These are phyloP conservation scores for Ctenosaura bakeri DNA, from an alignment of 2,797 vertebrate genomes.

Conservation along the genomic window DNA sequence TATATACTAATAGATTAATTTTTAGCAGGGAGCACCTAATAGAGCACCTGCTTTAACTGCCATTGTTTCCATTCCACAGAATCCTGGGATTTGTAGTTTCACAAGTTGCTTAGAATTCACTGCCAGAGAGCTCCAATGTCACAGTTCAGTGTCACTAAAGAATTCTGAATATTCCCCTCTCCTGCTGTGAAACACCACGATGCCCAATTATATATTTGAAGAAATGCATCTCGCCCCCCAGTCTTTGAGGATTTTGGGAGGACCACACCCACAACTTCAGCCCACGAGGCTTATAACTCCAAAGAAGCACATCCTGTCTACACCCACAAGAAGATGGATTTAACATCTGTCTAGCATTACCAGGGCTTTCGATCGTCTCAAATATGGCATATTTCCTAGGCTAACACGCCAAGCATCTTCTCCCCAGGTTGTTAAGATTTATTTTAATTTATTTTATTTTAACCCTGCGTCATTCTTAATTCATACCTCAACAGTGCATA, in stretches of 20 bases:
- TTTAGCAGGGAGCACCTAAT: no score
- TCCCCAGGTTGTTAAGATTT: background rate
- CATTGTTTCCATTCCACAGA: no score
- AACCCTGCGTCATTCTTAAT: background rate
- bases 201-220: background rate
- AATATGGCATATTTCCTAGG: background rate
- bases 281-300: background rate
- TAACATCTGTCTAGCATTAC: background rate
- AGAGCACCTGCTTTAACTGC: no score
- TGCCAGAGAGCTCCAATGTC: no score
- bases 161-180: no score
- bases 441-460: background rate
- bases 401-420: background rate
- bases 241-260: background rate
- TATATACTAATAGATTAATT: no score
- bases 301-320: slow-evolving; percentile 8
- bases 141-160: no score
- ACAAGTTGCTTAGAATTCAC: no score
- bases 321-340: background rate
- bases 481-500: background rate
- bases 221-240: background rate
- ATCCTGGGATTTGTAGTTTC: no score
- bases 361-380: background rate
- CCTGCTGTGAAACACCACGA: background rate
- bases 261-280: slow-evolving; percentile 1